These are phyloP conservation scores for Orientallactaga sibirica DNA, from an alignment of 2,797 vertebrate genomes.

Conservation along the genomic window DNA sequence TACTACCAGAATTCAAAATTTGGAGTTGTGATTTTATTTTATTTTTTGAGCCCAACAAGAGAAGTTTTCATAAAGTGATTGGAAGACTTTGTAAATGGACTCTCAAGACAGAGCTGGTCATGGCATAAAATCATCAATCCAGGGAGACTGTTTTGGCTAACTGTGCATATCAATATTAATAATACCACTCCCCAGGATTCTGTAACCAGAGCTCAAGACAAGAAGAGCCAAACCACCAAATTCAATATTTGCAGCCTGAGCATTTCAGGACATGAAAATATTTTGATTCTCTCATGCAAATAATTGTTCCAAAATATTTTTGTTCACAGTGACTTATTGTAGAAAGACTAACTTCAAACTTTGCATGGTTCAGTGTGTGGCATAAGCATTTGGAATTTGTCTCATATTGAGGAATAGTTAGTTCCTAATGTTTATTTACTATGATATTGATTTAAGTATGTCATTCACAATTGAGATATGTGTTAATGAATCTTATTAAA, in stretches of 20 bases:
- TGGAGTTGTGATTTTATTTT: background rate
- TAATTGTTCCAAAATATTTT: slow-evolving; percentile 66
- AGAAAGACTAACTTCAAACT: slow-evolving; percentile 58
- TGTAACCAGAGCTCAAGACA: slow-evolving; percentile 59
- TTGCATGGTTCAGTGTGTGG: background rate
- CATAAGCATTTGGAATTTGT: background rate
- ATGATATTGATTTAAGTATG: slow-evolving; percentile 15
- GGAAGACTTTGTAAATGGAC: slow-evolving; percentile 57
- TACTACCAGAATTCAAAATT: background rate
- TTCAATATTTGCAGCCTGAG: slow-evolving; percentile 73
- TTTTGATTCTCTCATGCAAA: slow-evolving; percentile 74
- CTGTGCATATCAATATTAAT: slow-evolving; percentile 53
- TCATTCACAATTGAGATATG: slow-evolving; percentile 12
- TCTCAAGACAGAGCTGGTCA: slow-evolving; percentile 56
- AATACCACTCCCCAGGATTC: slow-evolving; percentile 67
- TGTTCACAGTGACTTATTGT: slow-evolving; percentile 58
- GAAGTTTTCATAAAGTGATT: slow-evolving; percentile 66
- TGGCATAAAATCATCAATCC: slow-evolving; percentile 52
- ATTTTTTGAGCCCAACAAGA: background rate
- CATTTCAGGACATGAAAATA: slow-evolving; percentile 76
- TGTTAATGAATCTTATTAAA: slow-evolving; percentile 41
- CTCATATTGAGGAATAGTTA: background rate
- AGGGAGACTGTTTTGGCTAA: slow-evolving; percentile 32
- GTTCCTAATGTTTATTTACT: slow-evolving; percentile 44
- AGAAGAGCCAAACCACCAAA: slow-evolving; percentile 80